These are phyloP conservation scores for Andrena fulva DNA, from an alignment of 2,888 invertebrate species.

Conservation along the genomic window DNA sequence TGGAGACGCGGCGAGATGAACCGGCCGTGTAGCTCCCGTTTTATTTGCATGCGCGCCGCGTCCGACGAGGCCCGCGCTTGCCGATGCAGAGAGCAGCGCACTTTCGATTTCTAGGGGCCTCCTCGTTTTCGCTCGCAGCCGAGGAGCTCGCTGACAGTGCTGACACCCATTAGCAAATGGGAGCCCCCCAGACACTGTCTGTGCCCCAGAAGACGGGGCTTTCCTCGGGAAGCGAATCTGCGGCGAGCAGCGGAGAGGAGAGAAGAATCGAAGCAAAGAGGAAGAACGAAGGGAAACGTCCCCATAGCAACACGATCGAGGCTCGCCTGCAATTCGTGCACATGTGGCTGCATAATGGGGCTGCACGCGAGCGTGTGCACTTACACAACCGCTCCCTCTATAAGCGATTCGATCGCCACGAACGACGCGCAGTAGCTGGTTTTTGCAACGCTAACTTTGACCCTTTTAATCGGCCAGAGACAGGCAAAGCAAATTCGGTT, in stretches of 20 bases:
- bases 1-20: slow-evolving; percentile 9
- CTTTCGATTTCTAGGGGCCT: slow-evolving; percentile 3
- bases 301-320: slow-evolving; percentile 72
- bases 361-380: slow-evolving; percentile 1
- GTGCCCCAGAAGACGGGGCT: slow-evolving; percentile 25
- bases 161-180: no score
- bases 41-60: not conserved
- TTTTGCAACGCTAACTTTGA: not conserved
- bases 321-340: slow-evolving; percentile 15
- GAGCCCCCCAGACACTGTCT: no score
- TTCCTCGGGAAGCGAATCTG: slow-evolving; percentile 37
- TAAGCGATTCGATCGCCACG: slow-evolving; percentile 7
- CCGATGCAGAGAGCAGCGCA: not conserved
- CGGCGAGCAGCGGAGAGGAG: slow-evolving; percentile 15
- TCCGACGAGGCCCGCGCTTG: not conserved
- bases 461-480: not conserved
- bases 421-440: not conserved
- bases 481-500: no score
- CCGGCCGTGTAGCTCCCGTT: not conserved
- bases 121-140: not conserved
- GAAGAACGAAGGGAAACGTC: slow-evolving; percentile 60
- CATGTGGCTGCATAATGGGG: slow-evolving; percentile 13
- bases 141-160: no score
- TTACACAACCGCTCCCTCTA: slow-evolving; percentile 39
- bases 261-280: slow-evolving; percentile 15